These are phyloP conservation scores for Apamea sordens DNA, from an alignment of 2,888 invertebrate genomes.

Conservation along the genomic window DNA sequence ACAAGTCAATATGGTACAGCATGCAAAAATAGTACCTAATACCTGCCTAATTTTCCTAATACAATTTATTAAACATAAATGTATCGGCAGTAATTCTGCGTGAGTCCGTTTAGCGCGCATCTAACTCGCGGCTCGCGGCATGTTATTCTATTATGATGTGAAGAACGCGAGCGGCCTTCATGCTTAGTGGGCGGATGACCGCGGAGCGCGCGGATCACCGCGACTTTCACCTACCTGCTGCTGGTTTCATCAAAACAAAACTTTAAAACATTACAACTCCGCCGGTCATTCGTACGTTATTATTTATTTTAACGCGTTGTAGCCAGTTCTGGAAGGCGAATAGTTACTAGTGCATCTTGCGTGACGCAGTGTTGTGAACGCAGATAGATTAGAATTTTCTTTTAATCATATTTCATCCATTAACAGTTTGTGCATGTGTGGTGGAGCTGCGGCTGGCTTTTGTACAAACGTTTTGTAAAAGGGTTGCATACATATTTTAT, in stretches of 20 bases:
- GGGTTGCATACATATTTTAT: constrained; percentile 65
- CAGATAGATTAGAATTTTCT: constrained; percentile 62
- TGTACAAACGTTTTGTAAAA: constrained; percentile 66
- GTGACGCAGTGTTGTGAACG: constrained; percentile 64
- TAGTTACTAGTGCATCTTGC: constrained; percentile 60
- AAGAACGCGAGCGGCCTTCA: constrained; percentile 82
- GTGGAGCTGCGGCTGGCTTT: constrained; percentile 70
- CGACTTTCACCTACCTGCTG: constrained; percentile 82
- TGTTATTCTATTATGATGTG: constrained; percentile 68
- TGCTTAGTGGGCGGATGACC: constrained; percentile 85
- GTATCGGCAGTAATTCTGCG: constrained; percentile 18
- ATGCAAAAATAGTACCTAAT: constrained; percentile 6
- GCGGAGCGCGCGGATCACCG: constrained; percentile 74
- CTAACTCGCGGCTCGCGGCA: constrained; percentile 54
- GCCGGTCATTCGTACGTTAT: constrained; percentile 63
- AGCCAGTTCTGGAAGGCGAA: constrained; percentile 43
- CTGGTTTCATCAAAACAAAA: constrained; percentile 79
- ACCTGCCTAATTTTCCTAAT: too few relatives aligned
- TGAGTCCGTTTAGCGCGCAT: constrained; percentile 60
- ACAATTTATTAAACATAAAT: neutral
- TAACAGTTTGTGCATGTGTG: constrained; percentile 76
- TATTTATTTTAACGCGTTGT: constrained; percentile 54
- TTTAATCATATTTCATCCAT: constrained; percentile 69
- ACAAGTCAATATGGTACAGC: constrained; percentile 7
- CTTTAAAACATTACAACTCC: constrained; percentile 63